These are phyloP conservation scores for Colius striatus DNA, from an alignment of 2,113 vertebrate species.

Conservation along the genomic window DNA sequence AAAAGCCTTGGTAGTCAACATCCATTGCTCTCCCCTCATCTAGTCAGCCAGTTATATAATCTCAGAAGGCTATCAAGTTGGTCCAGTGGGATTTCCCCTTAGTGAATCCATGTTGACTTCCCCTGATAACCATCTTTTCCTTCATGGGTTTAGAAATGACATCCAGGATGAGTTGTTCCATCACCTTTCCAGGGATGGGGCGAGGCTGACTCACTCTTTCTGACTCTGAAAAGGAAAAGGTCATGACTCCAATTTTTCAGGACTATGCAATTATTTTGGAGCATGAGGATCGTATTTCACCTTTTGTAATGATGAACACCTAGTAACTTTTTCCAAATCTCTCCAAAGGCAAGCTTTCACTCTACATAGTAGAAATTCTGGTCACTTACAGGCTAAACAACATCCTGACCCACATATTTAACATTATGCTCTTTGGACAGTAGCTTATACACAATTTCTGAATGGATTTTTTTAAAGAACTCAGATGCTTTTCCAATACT, in stretches of 20 bases:
- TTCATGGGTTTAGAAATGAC: too few relatives aligned
- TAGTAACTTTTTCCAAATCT: not conserved
- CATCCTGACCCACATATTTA: not conserved
- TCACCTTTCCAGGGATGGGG: too few relatives aligned
- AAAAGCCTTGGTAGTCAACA: too few relatives aligned
- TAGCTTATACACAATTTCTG: not conserved
- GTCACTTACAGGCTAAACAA: not conserved
- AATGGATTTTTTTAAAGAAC: not conserved
- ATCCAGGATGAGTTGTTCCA: too few relatives aligned
- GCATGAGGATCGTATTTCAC: not conserved
- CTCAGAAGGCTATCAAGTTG: too few relatives aligned
- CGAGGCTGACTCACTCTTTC: not conserved
- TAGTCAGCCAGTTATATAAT: too few relatives aligned
- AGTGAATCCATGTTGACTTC: too few relatives aligned
- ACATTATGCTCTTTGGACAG: not conserved
- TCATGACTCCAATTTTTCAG: not conserved
- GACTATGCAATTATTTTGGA: not conserved
- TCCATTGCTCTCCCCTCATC: too few relatives aligned
- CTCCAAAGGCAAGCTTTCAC: not conserved
- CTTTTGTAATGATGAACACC: accelerated
- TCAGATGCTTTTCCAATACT: not conserved
- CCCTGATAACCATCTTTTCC: too few relatives aligned
- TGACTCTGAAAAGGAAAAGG: not conserved
- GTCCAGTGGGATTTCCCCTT: too few relatives aligned
- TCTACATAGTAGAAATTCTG: not conserved